Percentiles rank a stretch among this genome's conserved stretches.
Evolutionary conservation across 2,888 invertebrate genomes (phyloP).

Genomic region (Melanostoma mellinum): DNA sequence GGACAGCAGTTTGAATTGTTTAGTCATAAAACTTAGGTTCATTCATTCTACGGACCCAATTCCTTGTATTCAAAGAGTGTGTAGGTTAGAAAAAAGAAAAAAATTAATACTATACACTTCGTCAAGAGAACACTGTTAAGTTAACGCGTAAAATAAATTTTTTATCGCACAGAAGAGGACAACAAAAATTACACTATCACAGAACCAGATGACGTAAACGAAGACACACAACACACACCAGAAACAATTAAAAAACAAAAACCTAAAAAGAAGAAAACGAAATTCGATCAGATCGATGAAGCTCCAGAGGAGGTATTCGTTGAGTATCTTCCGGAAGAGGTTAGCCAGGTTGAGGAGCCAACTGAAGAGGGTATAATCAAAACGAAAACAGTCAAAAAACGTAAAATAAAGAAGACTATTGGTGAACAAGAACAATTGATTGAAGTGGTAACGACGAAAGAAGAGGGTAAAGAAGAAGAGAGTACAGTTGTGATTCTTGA

Average conservation of each 20-base stretch:
- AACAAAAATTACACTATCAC: constrained; percentile 81
- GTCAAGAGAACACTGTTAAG: constrained; percentile 53
- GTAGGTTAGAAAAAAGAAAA: constrained; percentile 13
- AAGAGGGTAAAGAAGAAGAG: constrained; percentile 78
- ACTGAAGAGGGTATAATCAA: constrained; percentile 75
- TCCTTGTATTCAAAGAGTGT: neutral
- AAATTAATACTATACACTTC: constrained; percentile 37
- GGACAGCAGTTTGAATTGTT: neutral
- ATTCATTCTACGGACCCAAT: constrained; percentile 6
- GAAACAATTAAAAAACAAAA: constrained; percentile 76
- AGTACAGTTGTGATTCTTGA: constrained; percentile 75
- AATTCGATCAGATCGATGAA: constrained; percentile 78
- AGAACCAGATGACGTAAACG: constrained; percentile 81
- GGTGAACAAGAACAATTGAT: constrained; percentile 77
- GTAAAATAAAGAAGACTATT: constrained; percentile 77
- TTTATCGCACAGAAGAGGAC: constrained; percentile 79
- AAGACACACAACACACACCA: constrained; percentile 79
- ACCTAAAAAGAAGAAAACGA: constrained; percentile 76
- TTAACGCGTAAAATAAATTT: constrained; percentile 72
- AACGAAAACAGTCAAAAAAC: constrained; percentile 76
- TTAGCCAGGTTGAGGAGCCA: constrained; percentile 73
- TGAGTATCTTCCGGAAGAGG: constrained; percentile 77
- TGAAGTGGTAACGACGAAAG: constrained; percentile 76
- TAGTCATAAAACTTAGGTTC: neutral
- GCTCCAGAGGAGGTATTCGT: constrained; percentile 77